Evolutionary conservation across 30 jellyfish, hydroid and myxozoan genomes (phyloP), one percentile per base, ranked within the genome.

Genomic region (Hydractinia symbiolongicarpus): DNA sequence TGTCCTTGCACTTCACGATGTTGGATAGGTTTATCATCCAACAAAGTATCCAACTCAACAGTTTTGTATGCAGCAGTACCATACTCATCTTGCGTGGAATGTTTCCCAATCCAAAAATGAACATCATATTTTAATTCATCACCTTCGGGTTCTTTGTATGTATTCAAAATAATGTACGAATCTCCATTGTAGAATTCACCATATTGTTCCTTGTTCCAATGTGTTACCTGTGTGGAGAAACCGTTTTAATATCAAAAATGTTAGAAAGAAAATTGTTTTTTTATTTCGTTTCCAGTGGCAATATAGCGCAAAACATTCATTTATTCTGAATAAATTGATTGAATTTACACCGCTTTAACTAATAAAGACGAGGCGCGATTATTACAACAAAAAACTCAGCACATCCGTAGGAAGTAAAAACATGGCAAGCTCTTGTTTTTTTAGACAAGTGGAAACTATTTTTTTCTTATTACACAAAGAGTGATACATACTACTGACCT

Each of bases 51-150:
- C 84, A 94, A 86, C 71, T 94, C 99, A 71, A 94, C 99, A 54
- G 99, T 94, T 67, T 94, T 94, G 89, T 94, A 94, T 8, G 99
- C 99, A 8, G 99, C 99, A 2, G 99, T 94, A 21, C 96, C 99
- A 84, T 94, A 94, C 73, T 94, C 99, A 88, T 94, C 99, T 79
- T 94, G 99, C 5, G 95, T 55, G 69, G 99, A 94, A 52, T 86
- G 81, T 74, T 84, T 82, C 66, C 99, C 99, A 82, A 94, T 94
- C 99, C 99, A 94, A 67, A 94, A 94, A 82, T 94, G 99, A 14
- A 94, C 92, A 85, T 94, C 99, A 82, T 88, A 88, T 20, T 84
- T 74, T 30, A 94, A 89, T 71, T 84, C 99, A 1, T 82, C 80
- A 2, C 74, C 86, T 54, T 77, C 97, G 64, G 74, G 74, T 50